Evolutionary conservation across 2,797 vertebrate genomes (phyloP).

Genomic region (Sebastes matsubarae): DNA sequence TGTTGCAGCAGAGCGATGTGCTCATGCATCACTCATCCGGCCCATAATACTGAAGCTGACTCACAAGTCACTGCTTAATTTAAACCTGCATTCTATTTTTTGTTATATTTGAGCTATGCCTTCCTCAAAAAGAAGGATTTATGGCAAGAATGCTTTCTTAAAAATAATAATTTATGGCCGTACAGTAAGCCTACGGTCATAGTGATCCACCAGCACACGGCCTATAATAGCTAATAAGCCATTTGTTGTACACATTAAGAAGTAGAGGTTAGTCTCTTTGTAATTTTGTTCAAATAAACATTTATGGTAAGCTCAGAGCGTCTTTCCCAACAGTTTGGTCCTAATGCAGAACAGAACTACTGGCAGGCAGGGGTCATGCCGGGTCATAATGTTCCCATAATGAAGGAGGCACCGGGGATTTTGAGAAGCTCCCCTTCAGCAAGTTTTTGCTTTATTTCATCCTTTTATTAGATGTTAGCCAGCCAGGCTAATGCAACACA

Average conservation of each 20-base stretch:
- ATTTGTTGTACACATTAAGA: neutral
- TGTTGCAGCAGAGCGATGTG: neutral
- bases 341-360: constrained; percentile 23
- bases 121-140: neutral
- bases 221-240: neutral
- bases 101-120: neutral
- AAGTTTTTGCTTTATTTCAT: neutral
- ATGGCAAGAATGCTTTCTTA: neutral
- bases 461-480: neutral
- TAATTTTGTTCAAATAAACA: neutral
- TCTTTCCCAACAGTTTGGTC: neutral
- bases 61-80: neutral
- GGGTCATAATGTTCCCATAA: constrained; percentile 29
- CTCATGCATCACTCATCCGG: neutral
- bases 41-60: neutral
- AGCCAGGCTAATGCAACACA: neutral
- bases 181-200: neutral
- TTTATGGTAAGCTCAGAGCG: no score
- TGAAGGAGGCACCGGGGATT: constrained; percentile 20
- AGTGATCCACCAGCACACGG: neutral
- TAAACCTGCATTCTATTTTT: neutral
- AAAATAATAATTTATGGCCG: neutral
- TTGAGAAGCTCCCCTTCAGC: neutral
- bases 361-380: neutral
- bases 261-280: neutral